Evolutionary conservation across 2,888 invertebrate genomes (phyloP).

Genomic region (Agriotes lineatus): DNA sequence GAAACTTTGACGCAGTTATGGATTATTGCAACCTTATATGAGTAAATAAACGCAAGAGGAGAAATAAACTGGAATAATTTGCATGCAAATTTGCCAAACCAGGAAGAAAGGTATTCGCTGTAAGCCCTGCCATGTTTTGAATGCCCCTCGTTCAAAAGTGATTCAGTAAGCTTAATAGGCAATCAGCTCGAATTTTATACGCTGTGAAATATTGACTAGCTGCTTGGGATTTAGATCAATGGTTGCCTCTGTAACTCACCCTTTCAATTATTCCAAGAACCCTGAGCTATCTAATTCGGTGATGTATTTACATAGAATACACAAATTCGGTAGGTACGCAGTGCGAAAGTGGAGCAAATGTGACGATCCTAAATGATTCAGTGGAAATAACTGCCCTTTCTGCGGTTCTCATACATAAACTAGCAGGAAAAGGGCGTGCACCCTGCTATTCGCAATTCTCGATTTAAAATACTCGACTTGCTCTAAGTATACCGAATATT

Average conservation of each 20-base stretch:
- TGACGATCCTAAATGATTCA: conserved; percentile 3
- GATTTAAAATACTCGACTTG: background rate
- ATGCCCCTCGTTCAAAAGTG: background rate
- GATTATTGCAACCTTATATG: too few species aligned
- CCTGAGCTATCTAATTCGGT: background rate
- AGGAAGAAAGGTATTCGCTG: too few species aligned
- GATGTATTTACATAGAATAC: background rate
- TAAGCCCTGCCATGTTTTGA: background rate
- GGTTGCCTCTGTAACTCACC: conserved; percentile 2
- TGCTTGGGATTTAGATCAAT: conserved; percentile 13
- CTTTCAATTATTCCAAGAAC: conserved; percentile 1
- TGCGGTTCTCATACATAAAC: conserved; percentile 6
- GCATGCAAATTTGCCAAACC: too few species aligned
- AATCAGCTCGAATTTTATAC: conserved; percentile 12
- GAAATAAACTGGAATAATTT: too few species aligned
- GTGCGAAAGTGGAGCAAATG: background rate
- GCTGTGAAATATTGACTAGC: conserved; percentile 12
- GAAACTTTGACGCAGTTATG: too few species aligned
- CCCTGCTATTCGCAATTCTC: background rate
- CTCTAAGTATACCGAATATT: background rate
- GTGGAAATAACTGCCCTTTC: background rate
- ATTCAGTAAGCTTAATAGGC: conserved; percentile 5
- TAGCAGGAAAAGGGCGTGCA: background rate
- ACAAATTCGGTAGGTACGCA: background rate
- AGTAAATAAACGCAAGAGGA: too few species aligned